Evolutionary conservation across 2,113 vertebrate genomes (phyloP).

Genomic region (Pavo muticus): DNA sequence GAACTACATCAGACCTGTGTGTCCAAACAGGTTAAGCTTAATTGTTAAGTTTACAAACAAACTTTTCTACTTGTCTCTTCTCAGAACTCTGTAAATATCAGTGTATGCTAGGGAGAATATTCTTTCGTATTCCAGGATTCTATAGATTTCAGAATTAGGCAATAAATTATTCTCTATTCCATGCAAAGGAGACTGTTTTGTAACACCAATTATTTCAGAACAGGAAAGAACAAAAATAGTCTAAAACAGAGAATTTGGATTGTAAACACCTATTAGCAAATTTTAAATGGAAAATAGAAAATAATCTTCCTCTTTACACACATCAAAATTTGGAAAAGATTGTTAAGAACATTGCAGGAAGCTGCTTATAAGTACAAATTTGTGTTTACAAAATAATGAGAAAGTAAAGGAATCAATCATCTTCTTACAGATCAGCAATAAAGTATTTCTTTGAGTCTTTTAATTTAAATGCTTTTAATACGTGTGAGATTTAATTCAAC

Average conservation of each 20-base stretch:
- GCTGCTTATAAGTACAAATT: not conserved
- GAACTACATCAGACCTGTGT: not conserved
- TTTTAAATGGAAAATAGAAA: not conserved
- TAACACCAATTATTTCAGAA: not conserved
- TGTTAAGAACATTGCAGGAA: not conserved
- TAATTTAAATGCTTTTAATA: not conserved
- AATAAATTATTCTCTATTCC: not conserved
- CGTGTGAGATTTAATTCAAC: not conserved
- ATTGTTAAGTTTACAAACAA: not conserved
- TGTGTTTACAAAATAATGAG: not conserved
- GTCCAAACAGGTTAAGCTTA: not conserved
- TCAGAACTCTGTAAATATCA: not conserved
- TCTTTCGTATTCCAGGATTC: not conserved
- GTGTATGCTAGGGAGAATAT: not conserved
- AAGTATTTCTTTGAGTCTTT: accelerated
- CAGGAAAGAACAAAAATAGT: not conserved
- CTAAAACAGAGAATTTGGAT: not conserved
- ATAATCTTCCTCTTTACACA: accelerated
- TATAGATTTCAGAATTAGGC: not conserved
- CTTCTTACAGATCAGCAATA: not conserved
- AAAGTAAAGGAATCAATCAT: not conserved
- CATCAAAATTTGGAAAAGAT: accelerated
- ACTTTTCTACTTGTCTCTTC: not conserved
- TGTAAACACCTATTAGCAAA: not conserved
- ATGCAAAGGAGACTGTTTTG: not conserved